Percentiles rank a stretch among this genome's conserved stretches.
phyloP scores from a whole-genome alignment of 2,797 vertebrate genomes.

The Enteromius fasciolatus region DNA sequence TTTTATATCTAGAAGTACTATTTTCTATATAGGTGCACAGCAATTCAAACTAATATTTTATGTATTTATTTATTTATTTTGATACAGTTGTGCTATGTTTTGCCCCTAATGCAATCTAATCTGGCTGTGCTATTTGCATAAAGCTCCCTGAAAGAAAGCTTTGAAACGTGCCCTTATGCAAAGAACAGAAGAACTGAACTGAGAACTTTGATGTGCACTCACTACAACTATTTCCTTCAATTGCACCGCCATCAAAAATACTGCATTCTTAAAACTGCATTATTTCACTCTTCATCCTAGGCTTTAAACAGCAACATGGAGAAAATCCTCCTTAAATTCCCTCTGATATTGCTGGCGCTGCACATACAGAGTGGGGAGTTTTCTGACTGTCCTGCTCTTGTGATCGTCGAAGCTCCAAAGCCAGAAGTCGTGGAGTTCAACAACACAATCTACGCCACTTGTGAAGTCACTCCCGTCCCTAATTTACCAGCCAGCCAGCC shows the following conservation, averaged over 20 bases:
- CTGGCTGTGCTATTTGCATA: not conserved
- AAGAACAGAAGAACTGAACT: not conserved
- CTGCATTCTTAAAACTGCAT: not conserved
- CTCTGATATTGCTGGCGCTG: conserved; percentile 2
- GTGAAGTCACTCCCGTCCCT: conserved; percentile 72
- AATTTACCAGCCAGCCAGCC: conserved; percentile 69
- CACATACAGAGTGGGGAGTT: not conserved
- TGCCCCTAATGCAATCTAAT: not conserved
- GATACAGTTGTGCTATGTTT: not conserved
- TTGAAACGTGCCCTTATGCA: not conserved
- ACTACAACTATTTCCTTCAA: not conserved
- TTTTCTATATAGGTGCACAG: too few relatives aligned
- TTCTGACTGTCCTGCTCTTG: not conserved
- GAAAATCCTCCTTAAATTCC: not conserved
- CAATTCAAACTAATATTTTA: too few relatives aligned
- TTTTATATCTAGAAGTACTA: not conserved
- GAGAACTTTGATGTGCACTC: not conserved
- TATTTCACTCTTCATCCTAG: not conserved
- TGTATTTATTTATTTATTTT: too few relatives aligned
- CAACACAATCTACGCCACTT: conserved; percentile 71
- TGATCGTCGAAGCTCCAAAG: conserved; percentile 29
- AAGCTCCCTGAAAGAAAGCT: not conserved
- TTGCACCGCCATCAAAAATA: not conserved
- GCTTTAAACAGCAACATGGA: not conserved
- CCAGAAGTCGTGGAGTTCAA: conserved; percentile 42